phyloP scores from a whole-genome alignment of 2,888 invertebrate species.

The Brachycybe producta region DNA sequence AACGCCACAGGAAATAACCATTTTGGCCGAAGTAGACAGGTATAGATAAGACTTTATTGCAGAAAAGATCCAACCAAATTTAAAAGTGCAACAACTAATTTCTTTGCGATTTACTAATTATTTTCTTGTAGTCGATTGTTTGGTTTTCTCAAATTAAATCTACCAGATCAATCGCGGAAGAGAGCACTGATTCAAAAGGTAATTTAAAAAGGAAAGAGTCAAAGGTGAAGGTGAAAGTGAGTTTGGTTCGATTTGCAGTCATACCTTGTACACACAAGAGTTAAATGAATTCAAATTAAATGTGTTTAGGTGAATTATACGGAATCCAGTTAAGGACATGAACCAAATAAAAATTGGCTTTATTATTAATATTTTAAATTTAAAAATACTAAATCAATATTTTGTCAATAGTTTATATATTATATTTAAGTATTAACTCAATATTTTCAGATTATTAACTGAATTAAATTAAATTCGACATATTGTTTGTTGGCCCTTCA shows the following conservation, averaged over 20 bases:
- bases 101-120: slow-evolving; percentile 14
- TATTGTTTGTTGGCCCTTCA: too few species aligned
- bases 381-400: too few species aligned
- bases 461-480: too few species aligned
- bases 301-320: too few species aligned
- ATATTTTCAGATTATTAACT: too few species aligned
- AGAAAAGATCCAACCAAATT: background rate
- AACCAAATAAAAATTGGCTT: too few species aligned
- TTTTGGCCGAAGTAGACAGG: slow-evolving; percentile 79
- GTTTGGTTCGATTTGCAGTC: slow-evolving; percentile 1
- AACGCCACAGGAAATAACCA: slow-evolving; percentile 70
- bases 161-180: slow-evolving; percentile 2
- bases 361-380: too few species aligned
- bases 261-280: too few species aligned
- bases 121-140: slow-evolving; percentile 3
- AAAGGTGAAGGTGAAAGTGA: background rate
- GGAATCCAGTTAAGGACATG: too few species aligned
- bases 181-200: slow-evolving; percentile 7
- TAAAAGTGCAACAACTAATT: background rate
- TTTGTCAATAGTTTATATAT: too few species aligned
- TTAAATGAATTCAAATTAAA: too few species aligned
- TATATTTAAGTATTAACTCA: too few species aligned
- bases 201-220: background rate
- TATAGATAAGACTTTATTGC: slow-evolving; percentile 31
- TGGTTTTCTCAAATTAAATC: slow-evolving; percentile 4